phyloP scores from a whole-genome alignment of 2,888 invertebrate species.

The Autographa pulchrina region DNA sequence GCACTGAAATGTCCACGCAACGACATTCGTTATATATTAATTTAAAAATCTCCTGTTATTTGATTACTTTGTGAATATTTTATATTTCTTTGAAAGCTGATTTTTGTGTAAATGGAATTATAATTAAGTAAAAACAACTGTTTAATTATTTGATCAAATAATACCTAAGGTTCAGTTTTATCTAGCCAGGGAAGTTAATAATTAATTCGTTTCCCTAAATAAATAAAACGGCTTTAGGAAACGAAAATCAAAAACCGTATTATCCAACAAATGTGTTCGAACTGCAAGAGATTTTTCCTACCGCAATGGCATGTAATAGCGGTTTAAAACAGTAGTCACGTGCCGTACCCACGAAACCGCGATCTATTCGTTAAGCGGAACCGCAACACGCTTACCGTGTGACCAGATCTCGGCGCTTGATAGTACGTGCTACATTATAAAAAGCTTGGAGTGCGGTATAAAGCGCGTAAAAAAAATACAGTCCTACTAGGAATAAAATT shows the following conservation, averaged over 20 bases:
- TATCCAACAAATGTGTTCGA: background rate
- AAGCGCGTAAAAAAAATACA: too few relatives aligned
- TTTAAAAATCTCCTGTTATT: conserved; percentile 26
- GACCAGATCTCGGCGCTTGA: background rate
- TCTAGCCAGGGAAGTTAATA: too few relatives aligned
- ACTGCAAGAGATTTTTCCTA: background rate
- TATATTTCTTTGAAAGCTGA: background rate
- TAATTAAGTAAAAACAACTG: background rate
- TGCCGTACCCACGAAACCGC: background rate
- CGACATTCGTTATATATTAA: conserved; percentile 43
- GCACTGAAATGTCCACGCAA: conserved; percentile 36
- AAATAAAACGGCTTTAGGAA: too few relatives aligned
- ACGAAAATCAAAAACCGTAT: too few relatives aligned
- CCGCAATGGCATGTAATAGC: background rate
- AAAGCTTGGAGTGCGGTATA: too few relatives aligned
- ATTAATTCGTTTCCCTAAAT: too few relatives aligned
- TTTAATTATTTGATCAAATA: background rate
- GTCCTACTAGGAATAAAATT: too few relatives aligned
- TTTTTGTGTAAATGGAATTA: background rate
- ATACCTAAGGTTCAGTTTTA: background rate
- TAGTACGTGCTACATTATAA: background rate
- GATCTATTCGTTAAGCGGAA: background rate
- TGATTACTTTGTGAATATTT: background rate
- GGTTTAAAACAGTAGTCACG: background rate
- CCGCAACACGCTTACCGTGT: background rate